Evolutionary conservation across 1,140 invertebrate species (phyloP).

Genomic region (Conus ventricosus): DNA sequence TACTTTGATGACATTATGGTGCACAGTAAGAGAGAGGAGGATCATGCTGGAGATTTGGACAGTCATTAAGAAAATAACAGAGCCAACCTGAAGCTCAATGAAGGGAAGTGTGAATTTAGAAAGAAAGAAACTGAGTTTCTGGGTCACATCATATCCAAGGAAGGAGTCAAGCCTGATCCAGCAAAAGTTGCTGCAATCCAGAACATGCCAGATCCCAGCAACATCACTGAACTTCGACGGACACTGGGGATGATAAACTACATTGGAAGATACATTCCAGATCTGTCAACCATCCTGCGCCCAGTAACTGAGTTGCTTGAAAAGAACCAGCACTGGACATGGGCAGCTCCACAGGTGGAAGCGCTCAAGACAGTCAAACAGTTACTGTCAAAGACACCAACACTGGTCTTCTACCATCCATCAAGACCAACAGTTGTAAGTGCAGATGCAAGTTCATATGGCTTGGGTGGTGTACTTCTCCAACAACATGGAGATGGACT

Average conservation of each 20-base stretch:
- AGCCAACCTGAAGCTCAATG: conserved; percentile 22
- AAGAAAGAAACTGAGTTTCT: conserved; percentile 21
- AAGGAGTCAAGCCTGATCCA: conserved; percentile 17
- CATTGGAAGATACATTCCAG: conserved; percentile 57
- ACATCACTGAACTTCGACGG: conserved; percentile 37
- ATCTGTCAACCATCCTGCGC: conserved; percentile 32
- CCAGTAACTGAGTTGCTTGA: conserved; percentile 30
- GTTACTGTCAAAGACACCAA: conserved; percentile 7
- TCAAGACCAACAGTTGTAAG: background rate
- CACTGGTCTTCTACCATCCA: background rate
- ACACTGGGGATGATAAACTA: conserved; percentile 71
- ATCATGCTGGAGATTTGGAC: conserved; percentile 43
- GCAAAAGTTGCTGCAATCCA: conserved; percentile 37
- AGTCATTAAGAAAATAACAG: conserved; percentile 43
- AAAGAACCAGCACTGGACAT: conserved; percentile 17
- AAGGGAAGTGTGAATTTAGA: conserved; percentile 5
- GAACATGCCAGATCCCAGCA: conserved; percentile 36
- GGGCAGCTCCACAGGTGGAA: conserved; percentile 32
- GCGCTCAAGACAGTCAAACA: conserved; percentile 35
- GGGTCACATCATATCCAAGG: conserved; percentile 20
- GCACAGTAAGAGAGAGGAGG: conserved; percentile 30
- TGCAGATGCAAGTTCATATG: background rate
- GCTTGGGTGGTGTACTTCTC: conserved; percentile 37
- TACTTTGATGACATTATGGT: conserved; percentile 51
- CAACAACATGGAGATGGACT: conserved; percentile 36